Percentiles rank a stretch among this genome's conserved stretches.
Evolutionary conservation across 2,797 vertebrate species (phyloP).

Genomic region (Brachyrhaphis roseni): DNA sequence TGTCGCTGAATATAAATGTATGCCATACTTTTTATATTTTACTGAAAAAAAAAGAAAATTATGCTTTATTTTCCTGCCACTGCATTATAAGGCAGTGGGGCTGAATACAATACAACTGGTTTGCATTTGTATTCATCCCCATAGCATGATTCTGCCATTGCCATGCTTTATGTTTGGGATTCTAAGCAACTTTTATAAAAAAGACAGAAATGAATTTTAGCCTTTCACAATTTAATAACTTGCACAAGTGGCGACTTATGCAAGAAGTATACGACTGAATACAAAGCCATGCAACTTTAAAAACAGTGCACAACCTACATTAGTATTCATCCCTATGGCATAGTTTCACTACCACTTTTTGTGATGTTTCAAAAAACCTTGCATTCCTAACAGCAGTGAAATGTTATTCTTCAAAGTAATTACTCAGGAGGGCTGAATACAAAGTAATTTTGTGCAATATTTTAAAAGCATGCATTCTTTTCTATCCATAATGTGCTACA

Average conservation of each 20-base stretch:
- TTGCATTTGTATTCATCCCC: background rate
- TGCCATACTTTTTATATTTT: background rate
- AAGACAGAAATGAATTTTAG: background rate
- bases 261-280: background rate
- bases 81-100: background rate
- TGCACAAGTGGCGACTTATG: background rate
- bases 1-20: background rate
- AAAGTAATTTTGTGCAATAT: background rate
- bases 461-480: background rate
- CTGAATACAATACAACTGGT: background rate
- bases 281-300: background rate
- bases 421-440: background rate
- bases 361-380: background rate
- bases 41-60: background rate
- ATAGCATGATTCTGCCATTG: background rate
- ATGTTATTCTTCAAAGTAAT: background rate
- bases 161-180: background rate
- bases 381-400: background rate
- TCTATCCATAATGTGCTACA: background rate
- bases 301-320: background rate
- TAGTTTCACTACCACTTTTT: background rate
- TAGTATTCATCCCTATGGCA: background rate
- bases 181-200: background rate
- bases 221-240: background rate
- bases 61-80: background rate